Base-by-base conservation (phyloP, 2,888 invertebrate species). In the Lysandra coridon region DNA sequence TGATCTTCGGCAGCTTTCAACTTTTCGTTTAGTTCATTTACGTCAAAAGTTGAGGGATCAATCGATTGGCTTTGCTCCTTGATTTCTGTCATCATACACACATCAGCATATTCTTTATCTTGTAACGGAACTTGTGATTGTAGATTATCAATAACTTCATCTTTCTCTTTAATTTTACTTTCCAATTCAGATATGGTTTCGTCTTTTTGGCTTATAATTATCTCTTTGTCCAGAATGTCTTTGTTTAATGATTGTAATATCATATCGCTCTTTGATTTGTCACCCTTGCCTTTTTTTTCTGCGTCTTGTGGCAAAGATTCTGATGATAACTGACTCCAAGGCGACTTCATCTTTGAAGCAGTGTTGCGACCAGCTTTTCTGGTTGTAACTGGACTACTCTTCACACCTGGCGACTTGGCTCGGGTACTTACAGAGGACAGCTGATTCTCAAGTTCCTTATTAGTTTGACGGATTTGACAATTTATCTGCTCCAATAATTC, bases 391-490 rank as follows among this genome's bases (percentile, higher is more conserved):
- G 95, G 93, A 81, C 94, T 94, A 62, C 87, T 89, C 83, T 89
- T 93, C 83, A 92, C 92, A 78, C 85, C 86, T 74, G 91, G 89
- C 78, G 87, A 81, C 86, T 94, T 94, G 57, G 87, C 64, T 80
- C 93, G 92, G 79, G 85, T 81, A 82, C 84, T 89, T 23, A 87
- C 83, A 78, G 85, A 88, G 12, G 90, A 88, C 69, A 95, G 86
- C 87, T 94, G 95, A 79, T 89, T 91, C 88, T 96, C 95, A 37
- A 96, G 90, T 83, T 95, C 95, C 81, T 95, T 93, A 83, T 94
- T 95, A 69, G 95, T 92, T 83, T 92, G 91, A 82, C 95, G 91
- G 53, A 96, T 93, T 84, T 95, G 91, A 81, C 91, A 94, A 81
- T 96, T 92, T 14, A 94, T 86, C 85, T 95, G 93, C 83, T 95